A percentile compares a stretch with the other conserved stretches of the same genome.
These are phyloP conservation scores for Pantherophis vulpinus DNA, from an alignment of 2,797 vertebrate species.

Conservation along the genomic window DNA sequence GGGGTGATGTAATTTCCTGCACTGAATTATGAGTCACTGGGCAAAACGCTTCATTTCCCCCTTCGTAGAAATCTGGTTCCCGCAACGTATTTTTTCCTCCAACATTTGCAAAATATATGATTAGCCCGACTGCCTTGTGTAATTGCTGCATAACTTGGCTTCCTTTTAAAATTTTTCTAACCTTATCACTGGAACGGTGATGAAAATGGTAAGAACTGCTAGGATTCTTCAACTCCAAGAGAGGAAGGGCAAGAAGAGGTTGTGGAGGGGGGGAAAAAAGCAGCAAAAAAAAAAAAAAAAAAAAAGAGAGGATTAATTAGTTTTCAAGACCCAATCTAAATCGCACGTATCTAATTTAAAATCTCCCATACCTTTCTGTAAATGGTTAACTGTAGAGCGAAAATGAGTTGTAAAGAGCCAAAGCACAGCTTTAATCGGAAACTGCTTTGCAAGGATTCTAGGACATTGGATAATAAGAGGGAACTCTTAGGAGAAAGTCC, in stretches of 20 bases:
- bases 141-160: constrained; percentile 53
- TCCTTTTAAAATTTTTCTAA: constrained; percentile 65
- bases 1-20: constrained; percentile 68
- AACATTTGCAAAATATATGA: constrained; percentile 66
- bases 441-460: constrained; percentile 69
- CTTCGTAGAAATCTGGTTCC: constrained; percentile 64
- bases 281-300: constrained; percentile 19
- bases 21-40: constrained; percentile 65
- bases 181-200: constrained; percentile 63
- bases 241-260: constrained; percentile 11
- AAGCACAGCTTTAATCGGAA: constrained; percentile 54
- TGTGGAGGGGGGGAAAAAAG: neutral
- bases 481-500: constrained; percentile 28
- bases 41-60: constrained; percentile 62
- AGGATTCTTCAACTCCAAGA: constrained; percentile 52
- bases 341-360: constrained; percentile 72
- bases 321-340: constrained; percentile 65
- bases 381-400: constrained; percentile 73
- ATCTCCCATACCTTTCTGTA: constrained; percentile 72
- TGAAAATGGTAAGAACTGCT: constrained; percentile 68
- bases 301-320: constrained; percentile 57
- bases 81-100: constrained; percentile 51
- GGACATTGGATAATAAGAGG: constrained; percentile 62
- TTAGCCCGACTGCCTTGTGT: constrained; percentile 55
- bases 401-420: constrained; percentile 71